Percentiles rank a stretch among this genome's conserved stretches.
These are phyloP conservation scores for Fissipunctia ypsillon DNA, from an alignment of 2,888 invertebrate genomes.

Conservation along the genomic window DNA sequence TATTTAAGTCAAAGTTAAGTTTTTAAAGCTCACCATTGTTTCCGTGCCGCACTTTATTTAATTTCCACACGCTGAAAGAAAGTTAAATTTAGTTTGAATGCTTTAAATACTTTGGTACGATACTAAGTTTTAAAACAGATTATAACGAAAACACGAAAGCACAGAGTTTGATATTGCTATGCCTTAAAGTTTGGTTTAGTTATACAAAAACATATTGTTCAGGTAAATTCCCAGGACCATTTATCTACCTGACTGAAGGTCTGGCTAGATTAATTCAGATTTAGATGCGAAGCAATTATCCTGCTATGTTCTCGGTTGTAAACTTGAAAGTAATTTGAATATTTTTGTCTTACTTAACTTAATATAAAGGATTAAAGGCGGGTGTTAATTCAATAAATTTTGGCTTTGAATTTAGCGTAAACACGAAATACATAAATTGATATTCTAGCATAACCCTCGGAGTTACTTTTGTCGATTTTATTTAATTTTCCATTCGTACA, in stretches of 20 bases:
- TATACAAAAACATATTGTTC: slow-evolving; percentile 5
- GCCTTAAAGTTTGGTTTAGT: neutral
- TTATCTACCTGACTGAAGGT: slow-evolving; percentile 6
- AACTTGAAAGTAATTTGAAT: slow-evolving; percentile 36
- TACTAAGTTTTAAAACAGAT: neutral
- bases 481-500: neutral
- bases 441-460: neutral
- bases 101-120: neutral
- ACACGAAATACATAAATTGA: slow-evolving; percentile 6
- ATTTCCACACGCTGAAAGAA: neutral
- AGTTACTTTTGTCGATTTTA: slow-evolving; percentile 6
- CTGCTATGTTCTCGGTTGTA: slow-evolving; percentile 21
- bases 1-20: slow-evolving; percentile 2
- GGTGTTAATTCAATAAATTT: slow-evolving; percentile 3
- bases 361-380: slow-evolving; percentile 6
- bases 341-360: slow-evolving; percentile 26
- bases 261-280: slow-evolving; percentile 25
- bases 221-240: slow-evolving; percentile 9
- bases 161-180: too few relatives aligned
- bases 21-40: neutral
- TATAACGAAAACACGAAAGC: neutral
- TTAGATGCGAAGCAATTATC: slow-evolving; percentile 46
- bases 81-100: neutral
- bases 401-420: slow-evolving; percentile 7
- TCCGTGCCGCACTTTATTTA: neutral